Evolutionary conservation across 2,888 invertebrate species (phyloP).

Genomic region (Aplocera efformata): DNA sequence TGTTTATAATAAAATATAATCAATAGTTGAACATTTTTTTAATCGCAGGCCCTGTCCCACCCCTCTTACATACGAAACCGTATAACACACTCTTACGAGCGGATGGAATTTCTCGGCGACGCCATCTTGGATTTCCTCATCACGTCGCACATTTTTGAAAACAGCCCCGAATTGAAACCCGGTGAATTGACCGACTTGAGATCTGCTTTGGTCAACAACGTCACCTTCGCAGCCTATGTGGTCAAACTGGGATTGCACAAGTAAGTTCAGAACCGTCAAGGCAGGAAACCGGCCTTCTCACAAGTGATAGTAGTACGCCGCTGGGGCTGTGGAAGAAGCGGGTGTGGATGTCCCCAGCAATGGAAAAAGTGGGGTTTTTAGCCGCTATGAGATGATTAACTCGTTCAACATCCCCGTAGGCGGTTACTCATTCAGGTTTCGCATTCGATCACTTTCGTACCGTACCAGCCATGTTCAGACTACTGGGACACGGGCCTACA

Average conservation of each 20-base stretch:
- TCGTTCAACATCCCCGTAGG: too few species aligned
- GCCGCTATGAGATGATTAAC: too few species aligned
- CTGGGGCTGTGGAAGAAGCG: too few species aligned
- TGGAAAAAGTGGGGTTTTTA: too few species aligned
- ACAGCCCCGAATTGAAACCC: slow-evolving; percentile 84
- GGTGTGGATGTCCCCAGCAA: too few species aligned
- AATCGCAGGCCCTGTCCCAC: slow-evolving; percentile 94
- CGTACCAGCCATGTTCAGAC: too few species aligned
- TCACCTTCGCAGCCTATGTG: slow-evolving; percentile 94
- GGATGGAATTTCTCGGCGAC: slow-evolving; percentile 95
- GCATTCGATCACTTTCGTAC: too few species aligned
- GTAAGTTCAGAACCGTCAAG: slow-evolving; percentile 44
- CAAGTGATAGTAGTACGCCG: too few species aligned
- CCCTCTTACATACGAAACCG: slow-evolving; percentile 91
- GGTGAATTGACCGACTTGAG: slow-evolving; percentile 96
- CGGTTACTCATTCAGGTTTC: too few species aligned
- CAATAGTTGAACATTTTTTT: too few species aligned
- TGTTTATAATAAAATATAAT: too few species aligned
- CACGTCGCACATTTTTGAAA: slow-evolving; percentile 92
- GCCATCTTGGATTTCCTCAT: slow-evolving; percentile 94
- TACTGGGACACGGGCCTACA: too few species aligned
- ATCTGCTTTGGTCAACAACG: slow-evolving; percentile 97
- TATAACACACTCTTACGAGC: slow-evolving; percentile 92
- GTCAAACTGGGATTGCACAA: slow-evolving; percentile 93
- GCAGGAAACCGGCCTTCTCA: slow-evolving; percentile 47